Base-by-base conservation (phyloP, 1,140 invertebrate species). In the Drosophila mojavensis region DNA sequence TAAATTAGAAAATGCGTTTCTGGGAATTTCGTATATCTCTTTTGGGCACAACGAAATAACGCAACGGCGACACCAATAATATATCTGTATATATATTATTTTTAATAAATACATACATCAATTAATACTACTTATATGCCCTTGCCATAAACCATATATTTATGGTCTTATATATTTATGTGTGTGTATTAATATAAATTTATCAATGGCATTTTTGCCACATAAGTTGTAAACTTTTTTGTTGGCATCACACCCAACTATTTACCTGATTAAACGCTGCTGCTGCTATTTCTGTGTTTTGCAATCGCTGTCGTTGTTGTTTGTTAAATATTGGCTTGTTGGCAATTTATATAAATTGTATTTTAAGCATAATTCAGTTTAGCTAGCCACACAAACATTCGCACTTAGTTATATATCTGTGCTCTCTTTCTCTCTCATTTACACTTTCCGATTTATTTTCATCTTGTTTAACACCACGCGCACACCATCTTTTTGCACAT, bases 1-100 rank as follows among this genome's bases (percentile, higher is more conserved):
- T 91, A 91, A 91, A 91, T 91, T 91, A 91, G 90, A 91, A 89
- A 91, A 91, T 91, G 85, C 84, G 90, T 91, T 91, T 91, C 90
- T 91, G 85, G 90, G 90, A 91, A 91, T 86, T 91, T 88, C 72
- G 81, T 90, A 84, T 85, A 78, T 90, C 80, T 90, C 80, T 90
- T 90, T 90, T 90, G 80, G 82, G 82, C 78, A 72, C 79, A 79
- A 63, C 73, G 71, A 83, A 78, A 72, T 64, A 74, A 76, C 61
- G 72, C 76, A 79, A 67, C 75, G 53, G 56, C 72, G 72, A 79
- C 74, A 79, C 68, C 63, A 68, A 88, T 33, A 33, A 39, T 39
- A 39, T 13, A 39, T 39, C 0, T 39, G 10, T 39, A 39, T 39
- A 39, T 39, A 13, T 71, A 66, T 68, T 60, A 56, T 51, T 73